Conservation (phyloP, 2,888 invertebrate species). For the Tachystola acroxantha region DNA sequence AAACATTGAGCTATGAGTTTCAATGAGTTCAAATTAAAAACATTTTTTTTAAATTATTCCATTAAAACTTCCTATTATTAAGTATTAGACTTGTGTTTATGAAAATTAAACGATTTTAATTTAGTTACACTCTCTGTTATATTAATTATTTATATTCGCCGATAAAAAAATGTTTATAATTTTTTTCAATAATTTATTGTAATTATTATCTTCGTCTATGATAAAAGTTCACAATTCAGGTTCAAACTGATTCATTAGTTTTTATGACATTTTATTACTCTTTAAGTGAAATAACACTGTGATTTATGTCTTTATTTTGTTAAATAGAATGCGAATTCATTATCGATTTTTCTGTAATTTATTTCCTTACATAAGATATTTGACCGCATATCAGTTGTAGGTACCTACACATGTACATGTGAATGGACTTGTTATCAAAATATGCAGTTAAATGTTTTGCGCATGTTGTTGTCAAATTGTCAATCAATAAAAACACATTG, state of each 20-base stretch:
- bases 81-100: slow-evolving; percentile 57
- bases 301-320: neutral
- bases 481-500: no score
- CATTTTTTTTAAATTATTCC: no score
- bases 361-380: neutral
- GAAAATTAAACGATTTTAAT: slow-evolving; percentile 31
- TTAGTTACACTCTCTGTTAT: slow-evolving; percentile 25
- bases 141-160: slow-evolving; percentile 38
- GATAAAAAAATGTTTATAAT: slow-evolving; percentile 25
- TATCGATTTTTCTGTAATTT: no score
- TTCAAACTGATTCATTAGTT: slow-evolving; percentile 38
- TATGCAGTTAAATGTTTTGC: no score
- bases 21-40: no score
- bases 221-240: slow-evolving; percentile 31
- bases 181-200: slow-evolving; percentile 43
- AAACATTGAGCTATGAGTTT: no score
- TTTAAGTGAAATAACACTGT: neutral
- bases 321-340: no score
- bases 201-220: slow-evolving; percentile 26
- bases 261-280: slow-evolving; percentile 9
- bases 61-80: no score
- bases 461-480: no score
- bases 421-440: no score
- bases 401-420: no score
- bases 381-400: no score